Evolutionary conservation across 2,797 vertebrate species (phyloP), one percentile per base, ranked within the genome.

Genomic region (Emydoidea blandingii): DNA sequence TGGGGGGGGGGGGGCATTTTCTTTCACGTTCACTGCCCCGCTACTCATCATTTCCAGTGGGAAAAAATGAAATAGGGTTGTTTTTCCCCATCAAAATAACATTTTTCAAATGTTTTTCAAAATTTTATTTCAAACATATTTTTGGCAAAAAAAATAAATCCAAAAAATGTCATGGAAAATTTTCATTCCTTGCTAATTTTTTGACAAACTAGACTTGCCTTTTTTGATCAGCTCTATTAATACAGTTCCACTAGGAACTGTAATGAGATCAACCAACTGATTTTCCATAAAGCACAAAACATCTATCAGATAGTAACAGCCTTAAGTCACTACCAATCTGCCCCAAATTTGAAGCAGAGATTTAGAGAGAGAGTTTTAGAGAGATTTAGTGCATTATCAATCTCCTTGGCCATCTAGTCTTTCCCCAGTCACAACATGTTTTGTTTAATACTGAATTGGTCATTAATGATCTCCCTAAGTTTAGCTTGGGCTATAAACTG

Each of bases 401-500:
- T 79, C 15, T 79, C 54, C 16, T 0, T 44, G 50, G 7, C 82
- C 86, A 50, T 2, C 5, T 12, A 74, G 80, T 86, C 23, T 0
- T 47, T 78, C 52, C 1, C 1, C 23, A 79, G 53, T 74, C 57
- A 16, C 2, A 41, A 23, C 50, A 29, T 47, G 0, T 0, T 1
- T n/a, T 6, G 15, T 44, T 82, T 82, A 54, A 44, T 47, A 41
- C 31, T 37, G 83, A 49, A 92, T 91, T 87, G 19, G 89, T 89
- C 83, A 0, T 80, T 86, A 93, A 93, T 85, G 83, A 88, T 81
- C 29, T 18, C 91, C 72, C 85, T 72, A 81, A 76, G 81, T 14
- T 92, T 2, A 86, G 79, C 76, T 53, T 11, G 85, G 88, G 87
- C 93, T 95, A 90, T 44, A 23, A 94, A 47, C 81, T 91, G 92